These are phyloP conservation scores for Teleogryllus occipitalis DNA, from an alignment of 1,140 invertebrate species.

Conservation along the genomic window DNA sequence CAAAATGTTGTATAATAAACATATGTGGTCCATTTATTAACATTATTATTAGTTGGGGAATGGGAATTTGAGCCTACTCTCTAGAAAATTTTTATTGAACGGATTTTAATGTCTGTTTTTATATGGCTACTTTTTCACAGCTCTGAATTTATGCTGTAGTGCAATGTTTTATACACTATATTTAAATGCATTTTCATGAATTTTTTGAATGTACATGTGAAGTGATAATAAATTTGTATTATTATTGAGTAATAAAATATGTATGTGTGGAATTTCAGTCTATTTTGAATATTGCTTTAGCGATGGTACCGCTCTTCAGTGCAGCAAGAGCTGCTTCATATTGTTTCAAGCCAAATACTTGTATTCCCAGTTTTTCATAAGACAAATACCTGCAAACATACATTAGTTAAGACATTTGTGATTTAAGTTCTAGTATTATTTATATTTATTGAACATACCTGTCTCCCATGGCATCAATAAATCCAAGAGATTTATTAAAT, in stretches of 20 bases:
- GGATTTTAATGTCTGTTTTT: too few relatives aligned
- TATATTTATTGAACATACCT: slow-evolving; percentile 33
- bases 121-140: too few relatives aligned
- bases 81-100: too few relatives aligned
- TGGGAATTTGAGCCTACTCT: too few relatives aligned
- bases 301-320: slow-evolving; percentile 48
- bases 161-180: too few relatives aligned
- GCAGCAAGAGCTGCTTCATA: slow-evolving; percentile 48
- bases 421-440: neutral
- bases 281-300: slow-evolving; percentile 56
- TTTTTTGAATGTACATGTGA: too few relatives aligned
- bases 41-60: too few relatives aligned
- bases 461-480: slow-evolving; percentile 51
- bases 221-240: neutral
- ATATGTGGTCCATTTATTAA: too few relatives aligned
- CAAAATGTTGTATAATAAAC: too few relatives aligned
- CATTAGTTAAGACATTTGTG: slow-evolving; percentile 13
- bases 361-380: slow-evolving; percentile 54
- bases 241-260: neutral
- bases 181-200: too few relatives aligned
- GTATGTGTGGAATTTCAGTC: neutral
- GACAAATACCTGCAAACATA: slow-evolving; percentile 46
- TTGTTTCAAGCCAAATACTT: slow-evolving; percentile 46
- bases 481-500: slow-evolving; percentile 50
- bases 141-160: too few relatives aligned